Evolutionary conservation across 2,797 vertebrate genomes (phyloP), one percentile per base, ranked within the genome.

Genomic region (Aulostomus chinensis): DNA sequence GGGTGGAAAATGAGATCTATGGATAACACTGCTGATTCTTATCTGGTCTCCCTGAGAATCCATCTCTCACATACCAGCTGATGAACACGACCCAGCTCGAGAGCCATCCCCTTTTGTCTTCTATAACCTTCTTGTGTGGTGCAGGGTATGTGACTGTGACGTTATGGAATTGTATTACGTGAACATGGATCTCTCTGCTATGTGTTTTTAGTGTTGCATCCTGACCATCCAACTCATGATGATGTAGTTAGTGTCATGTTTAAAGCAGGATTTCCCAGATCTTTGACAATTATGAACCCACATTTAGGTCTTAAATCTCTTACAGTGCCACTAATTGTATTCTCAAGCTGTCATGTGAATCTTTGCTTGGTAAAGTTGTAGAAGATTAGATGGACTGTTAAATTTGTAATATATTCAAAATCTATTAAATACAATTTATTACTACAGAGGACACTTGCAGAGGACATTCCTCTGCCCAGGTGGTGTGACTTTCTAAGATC

Each of bases 1-100:
- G 97, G 96, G 96, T 97, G 48, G 89, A 93, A 50, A 93, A 93
- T 41, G 91, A 93, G 71, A 93, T 93, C 67, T 93, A 93, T 55
- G 91, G 89, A 65, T 93, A 81, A 78, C 53, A 12, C 29, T 10
- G 20, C 32, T 49, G 56, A 53, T 48, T 3, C 7, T 4, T 12
- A 22, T 64, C 31, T 40, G 29, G 28, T 28, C 9, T 55, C 22
- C 41, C 12, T 12, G 11, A 24, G 32, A 31, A 33, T 40, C 29
- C 1, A 1, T 41, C 28, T 53, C 5, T 4, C 3, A 25, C 35
- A 14, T 6, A 22, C 32, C 24, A 45, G 36, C 15, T 31, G n/a
- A 56, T 5, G 1, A 56, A 51, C 46, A 36, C 25, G 31, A 63
- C 30, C 16, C 35, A 28, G 29, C 7, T 24, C 12, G 29, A 49